phyloP scores from a whole-genome alignment of 2,797 vertebrate species.

The Gorsachius magnificus region DNA sequence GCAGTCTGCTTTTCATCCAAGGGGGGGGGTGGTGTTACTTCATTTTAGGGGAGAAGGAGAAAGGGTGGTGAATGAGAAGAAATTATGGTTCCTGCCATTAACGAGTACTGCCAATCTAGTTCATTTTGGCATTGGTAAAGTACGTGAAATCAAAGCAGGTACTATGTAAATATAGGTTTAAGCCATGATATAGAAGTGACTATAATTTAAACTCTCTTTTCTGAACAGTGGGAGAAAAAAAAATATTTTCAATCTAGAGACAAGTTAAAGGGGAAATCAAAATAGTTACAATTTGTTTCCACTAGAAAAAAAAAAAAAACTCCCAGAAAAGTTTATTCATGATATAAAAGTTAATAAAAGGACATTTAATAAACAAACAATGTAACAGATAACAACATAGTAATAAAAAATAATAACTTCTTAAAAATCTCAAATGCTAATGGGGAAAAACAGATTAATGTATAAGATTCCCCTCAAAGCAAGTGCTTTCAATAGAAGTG shows the following conservation, averaged over 20 bases:
- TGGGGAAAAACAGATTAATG: background rate
- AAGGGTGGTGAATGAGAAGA: background rate
- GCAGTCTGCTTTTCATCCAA: background rate
- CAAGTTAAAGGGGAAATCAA: background rate
- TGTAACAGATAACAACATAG: background rate
- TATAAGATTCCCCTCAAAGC: background rate
- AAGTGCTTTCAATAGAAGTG: background rate
- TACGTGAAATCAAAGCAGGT: background rate
- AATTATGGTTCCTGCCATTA: background rate
- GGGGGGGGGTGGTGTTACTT: background rate
- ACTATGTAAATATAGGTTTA: background rate
- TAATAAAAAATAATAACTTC: background rate
- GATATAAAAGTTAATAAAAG: background rate
- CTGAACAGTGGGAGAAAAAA: background rate
- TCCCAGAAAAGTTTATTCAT: background rate
- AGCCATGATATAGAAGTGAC: background rate
- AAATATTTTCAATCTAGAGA: background rate
- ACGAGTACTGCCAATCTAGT: background rate
- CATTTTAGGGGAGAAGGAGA: background rate
- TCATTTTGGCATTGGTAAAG: background rate
- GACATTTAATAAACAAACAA: background rate
- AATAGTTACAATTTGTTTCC: background rate
- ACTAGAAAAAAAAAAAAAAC: background rate
- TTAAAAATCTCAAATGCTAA: background rate
- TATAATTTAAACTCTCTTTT: background rate